A percentile compares a stretch with the other conserved stretches of the same genome.
Evolutionary conservation across 2,113 vertebrate species (phyloP).

Genomic region (Piliocolobus tephrosceles): DNA sequence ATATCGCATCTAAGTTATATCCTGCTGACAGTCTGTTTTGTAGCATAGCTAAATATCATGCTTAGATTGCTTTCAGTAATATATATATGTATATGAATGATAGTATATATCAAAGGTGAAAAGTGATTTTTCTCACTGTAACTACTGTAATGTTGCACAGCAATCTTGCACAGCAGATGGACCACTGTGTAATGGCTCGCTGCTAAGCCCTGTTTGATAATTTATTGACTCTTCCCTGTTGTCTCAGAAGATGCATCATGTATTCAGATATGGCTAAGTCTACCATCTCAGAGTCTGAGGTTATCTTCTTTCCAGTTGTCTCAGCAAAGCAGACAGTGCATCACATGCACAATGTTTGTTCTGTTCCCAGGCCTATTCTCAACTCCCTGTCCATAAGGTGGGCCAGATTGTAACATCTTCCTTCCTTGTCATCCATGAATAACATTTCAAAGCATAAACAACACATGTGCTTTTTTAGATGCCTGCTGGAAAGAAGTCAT

Average conservation of each 20-base stretch:
- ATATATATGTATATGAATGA: too few relatives aligned
- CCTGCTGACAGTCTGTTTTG: neutral
- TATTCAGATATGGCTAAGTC: neutral
- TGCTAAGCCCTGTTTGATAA: neutral
- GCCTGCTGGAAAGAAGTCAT: neutral
- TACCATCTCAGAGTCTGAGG: neutral
- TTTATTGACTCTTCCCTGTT: neutral
- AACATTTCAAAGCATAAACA: neutral
- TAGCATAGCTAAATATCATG: slow-evolving; percentile 18
- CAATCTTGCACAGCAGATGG: slow-evolving; percentile 51
- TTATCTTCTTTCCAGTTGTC: neutral
- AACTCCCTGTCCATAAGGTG: neutral
- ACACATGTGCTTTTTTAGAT: neutral
- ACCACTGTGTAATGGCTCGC: neutral
- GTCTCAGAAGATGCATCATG: slow-evolving; percentile 2
- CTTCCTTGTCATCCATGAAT: slow-evolving; percentile 19
- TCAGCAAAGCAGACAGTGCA: neutral
- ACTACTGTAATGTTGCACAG: neutral
- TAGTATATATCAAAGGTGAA: neutral
- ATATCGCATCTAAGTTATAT: neutral
- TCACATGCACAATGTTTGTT: neutral
- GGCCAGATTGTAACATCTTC: slow-evolving; percentile 45
- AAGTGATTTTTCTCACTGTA: neutral
- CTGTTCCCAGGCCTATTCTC: neutral
- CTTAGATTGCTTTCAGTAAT: neutral